Base-by-base conservation (phyloP, 2,113 vertebrate species). In the Chunga burmeisteri region DNA sequence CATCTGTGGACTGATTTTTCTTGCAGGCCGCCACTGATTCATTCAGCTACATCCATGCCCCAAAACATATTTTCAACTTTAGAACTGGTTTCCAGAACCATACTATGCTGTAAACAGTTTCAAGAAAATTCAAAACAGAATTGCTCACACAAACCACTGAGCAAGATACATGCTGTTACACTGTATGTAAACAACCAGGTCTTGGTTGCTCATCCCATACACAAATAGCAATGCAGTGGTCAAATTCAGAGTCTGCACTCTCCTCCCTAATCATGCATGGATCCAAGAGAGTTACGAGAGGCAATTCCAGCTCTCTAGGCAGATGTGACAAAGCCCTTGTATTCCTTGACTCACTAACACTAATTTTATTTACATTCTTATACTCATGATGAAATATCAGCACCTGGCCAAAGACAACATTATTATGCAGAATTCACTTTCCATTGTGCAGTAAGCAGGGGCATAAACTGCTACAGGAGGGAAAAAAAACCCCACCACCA, bases 41-140 rank as follows among this genome's bases (percentile, higher is more conserved):
- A 42, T 50, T 63, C 44, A 59, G 67, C 42, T 58, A 34, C 26
- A 13, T 19, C 12, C 5, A 10, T 42, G 11, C 10, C 30, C 16
- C 38, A 13, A 81, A 59, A 20, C 0, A 0, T 30, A 8, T 52
- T 77, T 25, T 46, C 10, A 53, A 16, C n/a, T 40, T 9, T 1
- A 20, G 8, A 44, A 75, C 10, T 30, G 32, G 4, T 27, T 87
- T 77, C n/a, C 16, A 68, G 63, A 72, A 36, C 15, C n/a, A 53
- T 12, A 17, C 11, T 19, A 13, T 32, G 34, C 58, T 56, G 18
- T 29, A 34, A 93, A n/a, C 7, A 55, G 16, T 22, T 61, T 10
- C 30, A 44, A 26, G 42, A 42, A 73, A 88, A 53, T 17, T 42
- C 26, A 65, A 14, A 85, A 0, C 52, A 65, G 53, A 40, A 50